phyloP scores from a whole-genome alignment of 2,797 vertebrate species.

The Threskiornis aethiopicus region DNA sequence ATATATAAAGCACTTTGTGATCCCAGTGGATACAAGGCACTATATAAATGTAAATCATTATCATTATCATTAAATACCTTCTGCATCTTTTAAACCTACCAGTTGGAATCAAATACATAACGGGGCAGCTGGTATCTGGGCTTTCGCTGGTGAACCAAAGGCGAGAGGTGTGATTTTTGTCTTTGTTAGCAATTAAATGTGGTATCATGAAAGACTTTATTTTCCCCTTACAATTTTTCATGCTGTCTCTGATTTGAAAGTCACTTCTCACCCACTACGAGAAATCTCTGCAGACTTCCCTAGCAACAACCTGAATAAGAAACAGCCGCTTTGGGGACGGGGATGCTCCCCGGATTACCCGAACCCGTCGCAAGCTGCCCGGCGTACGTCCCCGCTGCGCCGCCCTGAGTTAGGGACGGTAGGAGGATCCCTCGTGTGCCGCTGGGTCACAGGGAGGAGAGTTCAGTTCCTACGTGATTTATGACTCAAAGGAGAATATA shows the following conservation, averaged over 20 bases:
- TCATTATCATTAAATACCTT: slow-evolving; percentile 64
- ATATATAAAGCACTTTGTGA: slow-evolving; percentile 34
- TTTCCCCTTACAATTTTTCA: not conserved
- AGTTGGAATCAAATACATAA: not conserved
- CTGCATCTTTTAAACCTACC: slow-evolving; percentile 39
- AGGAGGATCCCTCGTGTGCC: not conserved
- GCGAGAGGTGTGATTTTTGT: not conserved
- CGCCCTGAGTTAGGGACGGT: fast-evolving
- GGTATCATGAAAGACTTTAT: not conserved
- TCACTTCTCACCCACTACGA: not conserved
- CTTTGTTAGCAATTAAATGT: slow-evolving; percentile 30
- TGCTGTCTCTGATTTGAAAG: slow-evolving; percentile 12
- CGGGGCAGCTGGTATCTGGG: not conserved
- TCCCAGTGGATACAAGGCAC: slow-evolving; percentile 28
- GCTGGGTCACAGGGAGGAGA: not conserved
- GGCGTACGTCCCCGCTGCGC: fast-evolving
- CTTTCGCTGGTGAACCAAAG: not conserved
- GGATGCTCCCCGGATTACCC: not conserved
- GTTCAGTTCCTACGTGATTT: not conserved
- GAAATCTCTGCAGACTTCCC: not conserved
- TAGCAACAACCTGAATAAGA: not conserved
- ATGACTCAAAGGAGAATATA: not conserved
- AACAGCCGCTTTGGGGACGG: fast-evolving
- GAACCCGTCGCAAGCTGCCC: fast-evolving
- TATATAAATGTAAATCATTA: slow-evolving; percentile 67